phyloP scores from a whole-genome alignment of 2,888 invertebrate species.

The Drosophila meridionalis region DNA sequence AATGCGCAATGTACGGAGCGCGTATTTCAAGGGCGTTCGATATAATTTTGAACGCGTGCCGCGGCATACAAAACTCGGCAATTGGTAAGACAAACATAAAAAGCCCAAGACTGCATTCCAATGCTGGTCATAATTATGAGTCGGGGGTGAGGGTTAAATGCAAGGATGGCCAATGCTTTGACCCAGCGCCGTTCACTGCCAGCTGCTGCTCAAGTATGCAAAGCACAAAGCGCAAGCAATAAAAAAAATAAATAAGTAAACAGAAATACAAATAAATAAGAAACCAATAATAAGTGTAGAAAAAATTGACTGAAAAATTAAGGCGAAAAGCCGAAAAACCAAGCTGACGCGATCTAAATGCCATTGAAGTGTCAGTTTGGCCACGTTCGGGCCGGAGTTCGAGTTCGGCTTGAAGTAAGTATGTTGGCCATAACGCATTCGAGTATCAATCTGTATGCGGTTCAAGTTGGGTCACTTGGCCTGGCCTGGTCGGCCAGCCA shows the following conservation, averaged over 20 bases:
- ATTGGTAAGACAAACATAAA: conserved; percentile 20
- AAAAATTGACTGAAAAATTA: conserved; percentile 27
- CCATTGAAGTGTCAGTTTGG: conserved; percentile 59
- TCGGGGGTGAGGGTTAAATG: conserved; percentile 49
- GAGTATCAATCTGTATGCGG: conserved; percentile 15
- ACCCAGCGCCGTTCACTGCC: conserved; percentile 26
- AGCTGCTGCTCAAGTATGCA: conserved; percentile 54
- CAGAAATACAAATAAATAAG: not conserved
- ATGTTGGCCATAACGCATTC: conserved; percentile 27
- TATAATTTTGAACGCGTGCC: conserved; percentile 55
- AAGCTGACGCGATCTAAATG: conserved; percentile 57
- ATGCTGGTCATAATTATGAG: conserved; percentile 32
- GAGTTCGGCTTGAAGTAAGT: conserved; percentile 9
- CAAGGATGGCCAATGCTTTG: conserved; percentile 35
- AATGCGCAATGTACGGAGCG: conserved; percentile 27
- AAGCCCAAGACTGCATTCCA: conserved; percentile 63
- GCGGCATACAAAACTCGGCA: conserved; percentile 23
- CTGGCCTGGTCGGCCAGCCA: conserved; percentile 16
- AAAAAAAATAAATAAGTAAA: not conserved
- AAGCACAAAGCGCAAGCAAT: conserved; percentile 41
- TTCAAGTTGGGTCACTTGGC: conserved; percentile 44
- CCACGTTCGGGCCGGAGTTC: not conserved
- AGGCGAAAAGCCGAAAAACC: conserved; percentile 35
- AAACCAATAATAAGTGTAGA: not conserved
- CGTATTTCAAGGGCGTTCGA: conserved; percentile 48